phyloP scores from a whole-genome alignment of 2,888 invertebrate genomes.

The Cheilosia scutellata region DNA sequence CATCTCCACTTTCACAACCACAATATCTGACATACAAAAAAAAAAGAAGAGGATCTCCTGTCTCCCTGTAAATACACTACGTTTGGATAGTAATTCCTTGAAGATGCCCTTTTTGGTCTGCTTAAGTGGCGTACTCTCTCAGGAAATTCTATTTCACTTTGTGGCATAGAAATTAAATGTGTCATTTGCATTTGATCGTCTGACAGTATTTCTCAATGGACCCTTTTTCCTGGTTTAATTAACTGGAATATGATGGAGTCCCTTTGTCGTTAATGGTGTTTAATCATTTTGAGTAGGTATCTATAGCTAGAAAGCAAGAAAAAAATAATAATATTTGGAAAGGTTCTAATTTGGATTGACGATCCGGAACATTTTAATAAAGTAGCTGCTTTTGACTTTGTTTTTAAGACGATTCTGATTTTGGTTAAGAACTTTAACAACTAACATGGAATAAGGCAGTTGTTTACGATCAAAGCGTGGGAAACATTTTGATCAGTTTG shows the following conservation, averaged over 20 bases:
- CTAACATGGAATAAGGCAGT: too few species aligned
- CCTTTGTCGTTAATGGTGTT: conserved; percentile 20
- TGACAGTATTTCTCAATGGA: not conserved
- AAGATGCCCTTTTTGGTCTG: conserved; percentile 50
- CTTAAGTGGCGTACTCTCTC: conserved; percentile 49
- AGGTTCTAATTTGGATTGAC: not conserved
- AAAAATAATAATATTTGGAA: not conserved
- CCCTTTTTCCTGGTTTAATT: conserved; percentile 46
- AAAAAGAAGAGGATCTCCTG: not conserved
- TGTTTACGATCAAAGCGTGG: too few species aligned
- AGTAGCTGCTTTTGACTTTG: too few species aligned
- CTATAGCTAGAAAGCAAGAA: not conserved
- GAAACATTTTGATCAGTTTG: too few species aligned
- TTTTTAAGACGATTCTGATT: too few species aligned
- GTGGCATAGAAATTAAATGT: conserved; percentile 65
- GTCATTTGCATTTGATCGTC: conserved; percentile 69
- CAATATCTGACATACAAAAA: conserved; percentile 35
- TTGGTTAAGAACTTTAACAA: too few species aligned
- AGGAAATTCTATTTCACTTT: conserved; percentile 62
- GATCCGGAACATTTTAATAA: not conserved
- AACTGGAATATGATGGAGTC: conserved; percentile 56
- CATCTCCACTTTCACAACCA: conserved; percentile 39
- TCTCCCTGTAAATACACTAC: conserved; percentile 19
- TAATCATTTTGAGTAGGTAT: conserved; percentile 30
- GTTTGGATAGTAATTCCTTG: conserved; percentile 53